Base-by-base conservation (phyloP, 2,113 vertebrate genomes). In the Bostrychus sinensis region DNA sequence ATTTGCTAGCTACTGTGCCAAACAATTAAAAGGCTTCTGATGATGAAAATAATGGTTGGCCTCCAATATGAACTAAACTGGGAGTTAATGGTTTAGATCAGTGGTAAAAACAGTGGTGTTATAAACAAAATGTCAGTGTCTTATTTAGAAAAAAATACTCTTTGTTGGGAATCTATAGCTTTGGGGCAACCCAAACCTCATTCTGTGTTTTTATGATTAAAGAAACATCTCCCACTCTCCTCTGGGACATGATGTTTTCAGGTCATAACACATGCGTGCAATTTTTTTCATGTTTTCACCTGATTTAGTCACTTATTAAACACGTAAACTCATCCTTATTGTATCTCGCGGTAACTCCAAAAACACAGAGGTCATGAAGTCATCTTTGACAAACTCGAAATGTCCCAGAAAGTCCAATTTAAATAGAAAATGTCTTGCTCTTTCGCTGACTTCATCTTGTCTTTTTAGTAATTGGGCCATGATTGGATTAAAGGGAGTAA, bases 401-500 rank as follows among this genome's bases (percentile, higher is more conserved):
- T 30, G 48, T 19, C 10, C 25, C 34, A 61, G 66, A 70, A 63
- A 45, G 51, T 58, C 60, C 1, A 39, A 51, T 66, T 77, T 68
- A 66, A n/a, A 38, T 32, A 8, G 8, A 23, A 30, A 64, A 42
- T 51, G 22, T 48, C 60, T 19, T 16, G 55, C 26, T 66, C 55
- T 72, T 48, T 65, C 56, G 30, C 56, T 66, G 61, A 78, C 73
- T 81, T 81, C 66, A 63, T 81, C 66, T 70, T 51, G 8, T 62
- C 42, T 61, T 87, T 86, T 54, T 81, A 66, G 70, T 82, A 86
- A 89, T 73, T 84, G 71, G 80, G 72, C 58, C 86, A 77, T 77
- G 75, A 85, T 83, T 82, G 78, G 82, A 86, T 89, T 89, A 79
- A 63, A 63, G 62, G n/a, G 66, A 81, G 84, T 72, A 88, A 85